Evolutionary conservation across 2,113 vertebrate genomes (phyloP), one percentile per base, ranked within the genome.

Genomic region (Ondatra zibethicus): DNA sequence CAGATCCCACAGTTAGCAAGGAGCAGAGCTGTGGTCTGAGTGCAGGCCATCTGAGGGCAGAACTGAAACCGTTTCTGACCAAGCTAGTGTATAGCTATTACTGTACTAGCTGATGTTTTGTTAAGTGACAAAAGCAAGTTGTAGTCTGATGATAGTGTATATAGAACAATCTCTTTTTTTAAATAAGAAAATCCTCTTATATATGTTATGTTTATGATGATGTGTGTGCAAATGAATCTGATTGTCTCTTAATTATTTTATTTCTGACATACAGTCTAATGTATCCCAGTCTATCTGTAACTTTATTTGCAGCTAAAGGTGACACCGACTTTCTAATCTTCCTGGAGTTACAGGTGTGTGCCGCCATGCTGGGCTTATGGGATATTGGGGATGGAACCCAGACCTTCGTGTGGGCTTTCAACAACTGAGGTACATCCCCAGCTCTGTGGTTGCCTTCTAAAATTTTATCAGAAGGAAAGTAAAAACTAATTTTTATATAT

Each of bases 121-220:
- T 73, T 81, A 93, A 70, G 5, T 91, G 82, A 70, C 14, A 63
- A 88, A 90, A 88, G 8, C 33, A 88, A 90, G 42, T 68, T 91
- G 17, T 0, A 63, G 52, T 66, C 61, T 45, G 29, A 77, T 55
- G 78, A 81, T 29, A 84, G 29, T 39, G 25, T 1, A 65, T n/a
- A 4, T 4, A 94, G 58, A 70, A 86, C 33, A 78, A 84, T 66
- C 9, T 7, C 2, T 29, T 42, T 95, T 92, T 85, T 3, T 87
- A 39, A 76, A 86, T n/a, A 39, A 25, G 2, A 78, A 86, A 78
- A 36, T 7, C 16, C 3, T 72, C 5, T 66, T 6, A 29, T 36
- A 29, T 36, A 50, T 80, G 12, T 88, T 82, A 45, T 92, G 21
- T 68, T 52, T 75, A 4, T 89, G 63, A 45, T 72, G 21, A 47